Conservation (phyloP, 2,888 invertebrate genomes). For the Rosalia funebris region DNA sequence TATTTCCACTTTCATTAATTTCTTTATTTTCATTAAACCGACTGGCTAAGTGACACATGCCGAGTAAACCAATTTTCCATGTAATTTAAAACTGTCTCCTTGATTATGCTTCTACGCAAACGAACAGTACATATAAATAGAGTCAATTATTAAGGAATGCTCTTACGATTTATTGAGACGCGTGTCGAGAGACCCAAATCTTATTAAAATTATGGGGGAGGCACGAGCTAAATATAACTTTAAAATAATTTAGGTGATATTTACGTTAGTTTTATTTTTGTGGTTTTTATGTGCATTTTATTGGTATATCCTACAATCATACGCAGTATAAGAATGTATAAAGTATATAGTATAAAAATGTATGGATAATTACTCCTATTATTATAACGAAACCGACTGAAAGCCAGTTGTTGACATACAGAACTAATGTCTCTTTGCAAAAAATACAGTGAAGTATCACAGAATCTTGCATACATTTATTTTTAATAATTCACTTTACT, state of each 20-base stretch:
- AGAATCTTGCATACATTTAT: too few relatives aligned
- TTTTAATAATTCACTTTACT: too few relatives aligned
- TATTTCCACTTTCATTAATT: constrained; percentile 11
- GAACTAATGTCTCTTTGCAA: too few relatives aligned
- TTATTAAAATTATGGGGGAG: constrained; percentile 7
- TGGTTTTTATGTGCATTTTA: too few relatives aligned
- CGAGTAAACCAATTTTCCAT: constrained; percentile 47
- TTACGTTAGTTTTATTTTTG: too few relatives aligned
- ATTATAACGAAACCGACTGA: too few relatives aligned
- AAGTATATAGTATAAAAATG: too few relatives aligned
- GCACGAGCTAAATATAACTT: constrained; percentile 10
- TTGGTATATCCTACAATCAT: too few relatives aligned
- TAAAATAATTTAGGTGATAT: not conserved
- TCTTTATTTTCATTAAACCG: constrained; percentile 24
- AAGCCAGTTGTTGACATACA: too few relatives aligned
- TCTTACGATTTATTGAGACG: constrained; percentile 45
- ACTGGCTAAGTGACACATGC: constrained; percentile 40
- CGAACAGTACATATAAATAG: constrained; percentile 49
- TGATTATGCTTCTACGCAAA: constrained; percentile 30
- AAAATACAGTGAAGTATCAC: too few relatives aligned
- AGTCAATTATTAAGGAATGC: constrained; percentile 50
- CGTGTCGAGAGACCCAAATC: constrained; percentile 3
- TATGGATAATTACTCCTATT: too few relatives aligned
- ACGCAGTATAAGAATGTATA: too few relatives aligned
- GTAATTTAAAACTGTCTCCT: constrained; percentile 39